Conservation (phyloP, 2,888 invertebrate genomes). For the Pseudococcus viburni region DNA sequence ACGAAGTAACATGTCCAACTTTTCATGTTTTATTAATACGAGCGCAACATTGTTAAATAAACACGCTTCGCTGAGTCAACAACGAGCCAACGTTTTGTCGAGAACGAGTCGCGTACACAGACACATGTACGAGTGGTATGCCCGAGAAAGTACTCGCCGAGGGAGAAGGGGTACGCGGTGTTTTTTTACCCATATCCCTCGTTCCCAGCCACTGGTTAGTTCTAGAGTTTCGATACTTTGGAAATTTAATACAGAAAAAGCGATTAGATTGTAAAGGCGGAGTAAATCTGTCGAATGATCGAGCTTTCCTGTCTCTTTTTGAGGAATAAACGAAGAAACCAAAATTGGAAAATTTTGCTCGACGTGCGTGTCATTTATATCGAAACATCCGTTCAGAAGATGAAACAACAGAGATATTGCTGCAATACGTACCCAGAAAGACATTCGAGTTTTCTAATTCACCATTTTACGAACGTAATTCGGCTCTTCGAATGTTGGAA, state of each 20-base stretch:
- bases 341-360: neutral
- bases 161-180: too few species aligned
- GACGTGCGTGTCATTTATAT: neutral
- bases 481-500: neutral
- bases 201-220: too few species aligned
- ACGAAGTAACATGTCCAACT: constrained; percentile 59
- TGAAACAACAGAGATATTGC: neutral
- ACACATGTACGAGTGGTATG: too few species aligned
- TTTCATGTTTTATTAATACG: constrained; percentile 65
- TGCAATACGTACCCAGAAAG: neutral
- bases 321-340: neutral
- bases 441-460: neutral
- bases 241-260: neutral
- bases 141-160: too few species aligned
- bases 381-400: neutral
- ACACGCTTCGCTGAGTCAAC: constrained; percentile 55
- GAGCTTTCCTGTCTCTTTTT: neutral
- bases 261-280: neutral
- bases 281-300: neutral
- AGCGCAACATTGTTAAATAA: constrained; percentile 60
- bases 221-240: neutral
- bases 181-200: too few species aligned
- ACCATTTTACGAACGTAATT: neutral
- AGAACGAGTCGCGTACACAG: neutral
- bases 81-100: constrained; percentile 2